These are phyloP conservation scores for Apotomis capreana DNA, from an alignment of 2,888 invertebrate species.

Conservation along the genomic window DNA sequence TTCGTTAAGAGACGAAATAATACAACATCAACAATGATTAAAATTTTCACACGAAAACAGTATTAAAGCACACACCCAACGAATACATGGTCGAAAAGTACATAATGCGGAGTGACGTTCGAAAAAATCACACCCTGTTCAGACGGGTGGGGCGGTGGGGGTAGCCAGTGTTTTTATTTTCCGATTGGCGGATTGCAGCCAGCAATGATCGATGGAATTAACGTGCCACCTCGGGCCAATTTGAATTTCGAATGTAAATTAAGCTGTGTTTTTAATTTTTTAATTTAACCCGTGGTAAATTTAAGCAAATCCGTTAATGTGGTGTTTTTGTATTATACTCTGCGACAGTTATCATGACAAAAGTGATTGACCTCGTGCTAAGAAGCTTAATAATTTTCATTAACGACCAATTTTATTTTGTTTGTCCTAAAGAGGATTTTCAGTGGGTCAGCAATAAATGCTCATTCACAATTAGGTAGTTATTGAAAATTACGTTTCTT, in stretches of 20 bases:
- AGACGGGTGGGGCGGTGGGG: slow-evolving; percentile 63
- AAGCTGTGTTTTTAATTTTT: slow-evolving; percentile 21
- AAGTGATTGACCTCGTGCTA: no score
- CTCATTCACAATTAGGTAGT: no score
- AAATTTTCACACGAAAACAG: slow-evolving; percentile 6
- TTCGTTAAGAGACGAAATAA: background rate
- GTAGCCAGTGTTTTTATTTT: slow-evolving; percentile 79
- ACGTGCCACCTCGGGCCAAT: slow-evolving; percentile 70
- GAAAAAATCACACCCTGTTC: slow-evolving; percentile 76
- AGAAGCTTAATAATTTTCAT: no score
- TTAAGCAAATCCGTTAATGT: background rate
- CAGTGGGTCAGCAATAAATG: no score
- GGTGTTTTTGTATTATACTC: background rate
- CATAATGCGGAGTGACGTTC: slow-evolving; percentile 55
- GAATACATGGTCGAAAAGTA: slow-evolving; percentile 49
- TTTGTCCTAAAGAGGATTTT: no score
- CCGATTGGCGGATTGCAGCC: slow-evolving; percentile 82
- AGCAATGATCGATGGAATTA: slow-evolving; percentile 83
- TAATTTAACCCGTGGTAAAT: slow-evolving; percentile 12
- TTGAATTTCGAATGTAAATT: slow-evolving; percentile 60
- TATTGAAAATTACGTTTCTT: no score
- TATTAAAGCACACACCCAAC: slow-evolving; percentile 24
- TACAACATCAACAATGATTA: slow-evolving; percentile 2
- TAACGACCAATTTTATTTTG: no score
- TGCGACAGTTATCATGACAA: no score